Percentiles rank a stretch among this genome's conserved stretches.
phyloP scores from a whole-genome alignment of 2,113 vertebrate species.

The Sialia sialis region DNA sequence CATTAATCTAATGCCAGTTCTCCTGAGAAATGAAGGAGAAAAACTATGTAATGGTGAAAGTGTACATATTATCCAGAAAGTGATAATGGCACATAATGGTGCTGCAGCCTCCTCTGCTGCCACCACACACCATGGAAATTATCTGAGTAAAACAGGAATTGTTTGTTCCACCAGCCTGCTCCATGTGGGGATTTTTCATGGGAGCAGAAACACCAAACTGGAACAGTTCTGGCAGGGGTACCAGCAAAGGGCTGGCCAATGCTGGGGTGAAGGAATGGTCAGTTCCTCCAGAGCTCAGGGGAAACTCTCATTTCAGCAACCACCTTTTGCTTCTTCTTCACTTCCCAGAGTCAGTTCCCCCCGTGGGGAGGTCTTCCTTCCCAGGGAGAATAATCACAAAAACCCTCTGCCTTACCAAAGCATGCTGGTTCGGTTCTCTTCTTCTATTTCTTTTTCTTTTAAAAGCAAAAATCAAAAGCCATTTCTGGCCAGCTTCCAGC shows the following conservation, averaged over 20 bases:
- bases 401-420: not conserved
- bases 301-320: not conserved
- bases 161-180: not conserved
- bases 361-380: not conserved
- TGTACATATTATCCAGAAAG: slow-evolving; percentile 59
- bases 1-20: slow-evolving; percentile 84
- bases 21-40: slow-evolving; percentile 79
- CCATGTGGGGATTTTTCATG: not conserved
- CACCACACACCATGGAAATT: not conserved
- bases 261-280: not conserved
- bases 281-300: not conserved
- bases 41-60: slow-evolving; percentile 48
- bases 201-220: not conserved
- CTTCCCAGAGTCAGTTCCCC: not conserved
- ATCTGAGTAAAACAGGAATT: not conserved
- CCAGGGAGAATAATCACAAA: not conserved
- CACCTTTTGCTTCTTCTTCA: not conserved
- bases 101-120: not conserved
- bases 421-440: not conserved
- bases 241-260: not conserved
- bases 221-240: not conserved
- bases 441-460: not conserved
- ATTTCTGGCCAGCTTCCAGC: not conserved
- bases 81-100: slow-evolving; percentile 38
- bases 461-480: not conserved